These are phyloP conservation scores for Bursaphelenchus mucronatus DNA, from an alignment of 1,140 invertebrate genomes.

Conservation along the genomic window DNA sequence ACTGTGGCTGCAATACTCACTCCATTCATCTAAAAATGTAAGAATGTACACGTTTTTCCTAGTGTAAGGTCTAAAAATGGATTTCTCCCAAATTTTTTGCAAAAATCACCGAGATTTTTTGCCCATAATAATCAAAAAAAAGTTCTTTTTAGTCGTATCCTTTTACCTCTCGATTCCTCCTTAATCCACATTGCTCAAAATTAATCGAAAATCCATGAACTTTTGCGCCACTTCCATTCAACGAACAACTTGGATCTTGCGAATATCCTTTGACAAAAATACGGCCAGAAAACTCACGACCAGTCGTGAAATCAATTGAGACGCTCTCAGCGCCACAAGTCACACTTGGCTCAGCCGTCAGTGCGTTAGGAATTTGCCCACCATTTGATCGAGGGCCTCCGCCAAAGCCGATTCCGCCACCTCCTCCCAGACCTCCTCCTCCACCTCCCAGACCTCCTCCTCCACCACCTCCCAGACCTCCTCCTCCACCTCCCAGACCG, in stretches of 20 bases:
- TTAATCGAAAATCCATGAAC: conserved; percentile 42
- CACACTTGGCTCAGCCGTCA: too few relatives aligned
- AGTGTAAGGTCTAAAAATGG: neutral
- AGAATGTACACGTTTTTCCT: neutral
- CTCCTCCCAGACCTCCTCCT: too few relatives aligned
- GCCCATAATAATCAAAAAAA: too few relatives aligned
- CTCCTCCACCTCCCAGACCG: too few relatives aligned
- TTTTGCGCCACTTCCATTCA: conserved; percentile 37
- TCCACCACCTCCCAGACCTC: too few relatives aligned
- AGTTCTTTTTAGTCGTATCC: too few relatives aligned
- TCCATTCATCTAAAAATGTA: conserved; percentile 47
- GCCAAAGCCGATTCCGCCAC: too few relatives aligned
- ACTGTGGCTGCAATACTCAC: conserved; percentile 56
- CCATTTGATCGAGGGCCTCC: too few relatives aligned
- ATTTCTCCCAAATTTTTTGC: too few relatives aligned
- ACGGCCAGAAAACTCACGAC: conserved; percentile 49
- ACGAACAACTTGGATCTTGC: conserved; percentile 37
- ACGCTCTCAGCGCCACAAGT: conserved; percentile 22
- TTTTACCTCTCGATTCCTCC: conserved; percentile 48
- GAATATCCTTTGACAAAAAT: conserved; percentile 54
- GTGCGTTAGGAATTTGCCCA: too few relatives aligned
- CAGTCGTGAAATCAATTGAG: conserved; percentile 45
- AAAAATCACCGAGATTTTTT: too few relatives aligned
- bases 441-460: too few relatives aligned
- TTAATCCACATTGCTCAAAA: conserved; percentile 55